Base-by-base conservation (phyloP, 2,888 invertebrate species). In the Labia minor region DNA sequence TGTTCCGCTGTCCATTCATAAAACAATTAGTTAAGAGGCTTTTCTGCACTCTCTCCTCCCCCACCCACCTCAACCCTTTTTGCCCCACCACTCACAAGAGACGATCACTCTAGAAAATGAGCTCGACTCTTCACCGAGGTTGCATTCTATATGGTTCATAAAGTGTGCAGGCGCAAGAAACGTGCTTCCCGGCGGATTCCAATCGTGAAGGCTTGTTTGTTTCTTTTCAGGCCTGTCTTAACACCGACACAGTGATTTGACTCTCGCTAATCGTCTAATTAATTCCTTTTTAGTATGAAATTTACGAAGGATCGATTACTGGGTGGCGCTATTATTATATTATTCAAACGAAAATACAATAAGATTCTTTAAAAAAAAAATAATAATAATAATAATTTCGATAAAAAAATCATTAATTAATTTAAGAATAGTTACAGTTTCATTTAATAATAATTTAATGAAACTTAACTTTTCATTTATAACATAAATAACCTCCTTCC, bases 1-100 rank as follows among this genome's bases (percentile, higher is more conserved):
- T 49, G 49, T 49, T 49, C 49, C 49, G 49, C 49, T 49, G 49
- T 49, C 49, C 49, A 49, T 49, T 49, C 49, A 49, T 49, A 49
- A 49, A 49, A 49, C 49, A 49, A 49, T 49, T 49, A 49, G 49
- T 49, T 49, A 49, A 49, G 49, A 49, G 49, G 49, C 49, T 49
- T 49, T 49, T 26, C 14, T 11, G 49, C 49, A 16, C 49, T 33
- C 33, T 11, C 11, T 6, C 33, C 33, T 33, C 33, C n/a, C 26
- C 26, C 26, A 26, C 26, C n/a, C 3, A 49, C 14, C 16, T 11
- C 49, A 14, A 26, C n/a, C n/a, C n/a, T n/a, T n/a, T n/a, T n/a
- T n/a, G n/a, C 33, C 11, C 33, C 33, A 6, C 33, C 33, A 8
- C 33, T 33, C 33, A 33, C 8, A 49, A n/a, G 14, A 11, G 16